A percentile compares a stretch with the other conserved stretches of the same genome.
Conservation (phyloP, 2,113 vertebrate species). For the Aramus guarauna region DNA sequence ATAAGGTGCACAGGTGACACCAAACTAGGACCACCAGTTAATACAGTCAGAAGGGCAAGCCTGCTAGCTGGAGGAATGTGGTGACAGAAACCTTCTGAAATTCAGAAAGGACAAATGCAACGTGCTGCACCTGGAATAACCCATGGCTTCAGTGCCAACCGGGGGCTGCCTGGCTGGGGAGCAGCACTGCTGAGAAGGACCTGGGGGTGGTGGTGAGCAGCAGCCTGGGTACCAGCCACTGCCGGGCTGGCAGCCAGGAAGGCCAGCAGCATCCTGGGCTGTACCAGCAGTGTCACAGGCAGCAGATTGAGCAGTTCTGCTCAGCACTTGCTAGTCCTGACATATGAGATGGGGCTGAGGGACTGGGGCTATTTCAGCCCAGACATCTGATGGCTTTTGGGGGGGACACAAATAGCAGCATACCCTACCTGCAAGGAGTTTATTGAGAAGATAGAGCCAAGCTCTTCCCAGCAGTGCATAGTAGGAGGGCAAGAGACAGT, state of each 20-base stretch:
- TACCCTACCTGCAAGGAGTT: neutral
- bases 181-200: neutral
- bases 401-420: neutral
- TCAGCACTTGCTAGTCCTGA: neutral
- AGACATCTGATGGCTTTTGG: neutral
- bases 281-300: neutral
- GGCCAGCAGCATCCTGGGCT: neutral
- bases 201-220: neutral
- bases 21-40: neutral
- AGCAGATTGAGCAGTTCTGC: neutral
- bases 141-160: neutral
- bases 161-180: neutral
- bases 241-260: neutral
- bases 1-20: neutral
- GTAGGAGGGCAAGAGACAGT: neutral
- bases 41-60: neutral
- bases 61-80: neutral
- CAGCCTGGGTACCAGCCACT: rapidly evolving
- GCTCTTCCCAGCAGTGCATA: neutral
- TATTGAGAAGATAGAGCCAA: neutral
- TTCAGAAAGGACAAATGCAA: neutral
- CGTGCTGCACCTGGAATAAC: neutral
- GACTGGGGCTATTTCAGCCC: neutral
- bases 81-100: neutral
- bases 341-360: neutral